These are phyloP conservation scores for Noctua janthina DNA, from an alignment of 2,888 invertebrate genomes.

Conservation along the genomic window DNA sequence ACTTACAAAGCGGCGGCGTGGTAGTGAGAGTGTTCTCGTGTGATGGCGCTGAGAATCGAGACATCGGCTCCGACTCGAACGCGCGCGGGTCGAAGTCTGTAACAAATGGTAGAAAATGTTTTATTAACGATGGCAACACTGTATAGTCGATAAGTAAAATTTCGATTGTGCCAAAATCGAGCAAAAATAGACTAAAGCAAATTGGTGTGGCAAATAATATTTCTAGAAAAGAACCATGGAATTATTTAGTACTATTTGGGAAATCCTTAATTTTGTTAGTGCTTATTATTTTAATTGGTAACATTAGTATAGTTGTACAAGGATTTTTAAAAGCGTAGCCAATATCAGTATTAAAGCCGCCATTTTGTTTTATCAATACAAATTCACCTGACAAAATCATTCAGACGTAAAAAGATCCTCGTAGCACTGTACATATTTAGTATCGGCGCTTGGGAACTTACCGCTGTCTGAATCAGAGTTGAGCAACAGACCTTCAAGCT, in stretches of 20 bases:
- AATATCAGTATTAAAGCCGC: background rate
- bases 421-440: background rate
- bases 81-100: constrained; percentile 97
- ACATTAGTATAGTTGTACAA: background rate
- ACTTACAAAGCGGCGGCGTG: constrained; percentile 93
- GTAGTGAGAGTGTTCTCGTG: constrained; percentile 77
- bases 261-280: background rate
- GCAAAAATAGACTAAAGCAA: no score
- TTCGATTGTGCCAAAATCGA: background rate
- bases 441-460: constrained; percentile 67
- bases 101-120: background rate
- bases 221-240: background rate
- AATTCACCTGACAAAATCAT: background rate
- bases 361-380: background rate
- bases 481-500: constrained; percentile 94
- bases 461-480: constrained; percentile 95
- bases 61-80: constrained; percentile 91
- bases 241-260: background rate
- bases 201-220: background rate
- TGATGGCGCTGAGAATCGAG: constrained; percentile 78
- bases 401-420: background rate
- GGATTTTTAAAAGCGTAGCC: background rate
- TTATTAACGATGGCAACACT: constrained; percentile 3
- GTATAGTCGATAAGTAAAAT: background rate
- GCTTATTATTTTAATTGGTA: background rate